Conservation (phyloP, 2,797 vertebrate species). For the Hydrolagus colliei region DNA sequence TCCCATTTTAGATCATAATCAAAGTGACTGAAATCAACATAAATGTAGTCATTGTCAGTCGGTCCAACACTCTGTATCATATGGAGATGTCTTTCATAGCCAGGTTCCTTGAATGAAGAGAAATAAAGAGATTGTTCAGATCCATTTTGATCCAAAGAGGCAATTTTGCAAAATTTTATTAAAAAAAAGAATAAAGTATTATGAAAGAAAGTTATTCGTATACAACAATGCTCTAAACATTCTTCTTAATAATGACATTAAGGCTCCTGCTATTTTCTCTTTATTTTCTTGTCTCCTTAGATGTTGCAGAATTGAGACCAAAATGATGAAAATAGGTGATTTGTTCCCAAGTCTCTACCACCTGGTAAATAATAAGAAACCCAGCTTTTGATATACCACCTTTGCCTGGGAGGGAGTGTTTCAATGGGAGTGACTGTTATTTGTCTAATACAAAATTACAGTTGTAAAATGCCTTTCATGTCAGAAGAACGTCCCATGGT, state of each 20-base stretch:
- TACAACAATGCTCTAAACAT: background rate
- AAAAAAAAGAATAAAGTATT: background rate
- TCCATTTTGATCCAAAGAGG: background rate
- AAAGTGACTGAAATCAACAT: conserved; percentile 82
- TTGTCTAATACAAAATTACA: no score
- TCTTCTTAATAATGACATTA: background rate
- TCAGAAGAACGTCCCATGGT: no score
- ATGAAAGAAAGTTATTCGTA: background rate
- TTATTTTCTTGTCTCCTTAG: background rate
- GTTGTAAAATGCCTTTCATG: no score
- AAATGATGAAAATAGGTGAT: background rate
- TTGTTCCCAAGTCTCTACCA: background rate
- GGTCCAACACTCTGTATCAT: conserved; percentile 80
- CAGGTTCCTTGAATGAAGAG: conserved; percentile 63
- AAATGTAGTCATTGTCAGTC: conserved; percentile 85
- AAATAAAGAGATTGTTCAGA: conserved; percentile 31
- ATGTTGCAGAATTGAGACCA: background rate
- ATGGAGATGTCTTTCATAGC: conserved; percentile 78
- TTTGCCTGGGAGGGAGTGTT: no score
- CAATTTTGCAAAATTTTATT: background rate
- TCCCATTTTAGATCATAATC: conserved; percentile 84
- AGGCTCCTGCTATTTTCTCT: background rate
- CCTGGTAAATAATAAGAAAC: background rate
- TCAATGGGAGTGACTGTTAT: no score
- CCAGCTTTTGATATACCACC: no score